Evolutionary conservation across 2,113 vertebrate species (phyloP), one percentile per base, ranked within the genome.

Genomic region (Sebastes fasciatus): DNA sequence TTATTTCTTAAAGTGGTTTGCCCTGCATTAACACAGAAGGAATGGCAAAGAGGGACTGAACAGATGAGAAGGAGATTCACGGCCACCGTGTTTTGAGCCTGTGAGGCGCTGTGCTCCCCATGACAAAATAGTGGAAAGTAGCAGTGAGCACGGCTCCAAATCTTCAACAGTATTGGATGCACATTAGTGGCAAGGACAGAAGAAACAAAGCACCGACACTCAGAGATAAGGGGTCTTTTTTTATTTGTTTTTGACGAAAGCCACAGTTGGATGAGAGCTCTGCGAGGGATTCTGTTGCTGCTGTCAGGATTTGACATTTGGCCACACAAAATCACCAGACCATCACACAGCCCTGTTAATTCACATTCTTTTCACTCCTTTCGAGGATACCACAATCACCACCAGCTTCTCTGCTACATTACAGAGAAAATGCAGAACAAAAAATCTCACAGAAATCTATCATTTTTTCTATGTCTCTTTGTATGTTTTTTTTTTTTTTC

Each of bases 301-400:
- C 69, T 88, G 46, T 88, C 73, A 84, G 71, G 54, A 62, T 83
- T 68, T 86, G 73, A 76, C 68, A 60, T 79, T 79, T 52, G 19
- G 52, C 66, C 9, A 0, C 52, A 72, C 48, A 79, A 82, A 79
- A 72, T 88, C 82, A 69, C n/a, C 16, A 4, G 82, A 79, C 72
- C 79, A 45, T 69, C 49, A 48, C 48, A 79, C 77, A 80, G 52
- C 54, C 5, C 40, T 54, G 42, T 78, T 81, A 79, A 83, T 83
- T 69, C 66, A 60, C 1, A 84, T 70, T 81, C 23, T 72, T 71
- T 43, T 48, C 14, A 13, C 10, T 21, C 48, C 54, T 77, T 77
- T 55, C 12, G n/a, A 42, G 63, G 79, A 51, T 40, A 67, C 11
- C 26, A 40, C 52, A 69, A 43, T 71, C 60, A 74, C 26, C 43